Base-by-base conservation (phyloP, 2,888 invertebrate species). In the Junonia oenone region DNA sequence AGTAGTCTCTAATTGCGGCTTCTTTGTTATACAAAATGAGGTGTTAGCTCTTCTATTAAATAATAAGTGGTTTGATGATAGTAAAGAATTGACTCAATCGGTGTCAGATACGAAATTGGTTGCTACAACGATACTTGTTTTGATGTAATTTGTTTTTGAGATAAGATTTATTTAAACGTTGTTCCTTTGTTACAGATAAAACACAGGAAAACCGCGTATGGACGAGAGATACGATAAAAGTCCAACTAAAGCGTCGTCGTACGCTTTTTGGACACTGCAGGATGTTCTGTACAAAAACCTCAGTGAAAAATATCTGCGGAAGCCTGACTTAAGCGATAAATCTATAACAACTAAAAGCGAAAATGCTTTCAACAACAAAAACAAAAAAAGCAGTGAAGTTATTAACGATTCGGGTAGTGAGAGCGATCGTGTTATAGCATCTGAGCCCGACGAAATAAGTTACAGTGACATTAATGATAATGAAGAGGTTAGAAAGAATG, bases 1-100 rank as follows among this genome's bases (percentile, higher is more conserved):
- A 74, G 81, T 76, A 82, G 79, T 76, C 76, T 81, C 82, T 87
- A 90, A 90, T 88, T 88, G 88, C 83, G 80, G 80, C 68, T 65
- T 79, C 84, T 87, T 90, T 90, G 87, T 88, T 83, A 86, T 76
- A 83, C 78, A 84, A 88, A 89, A 89, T 88, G 87, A 89, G 82
- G 88, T 89, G 89, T 88, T 87, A 86, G 85, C 82, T 86, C 77
- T 82, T 78, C 81, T 84, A 86, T 88, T 87, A 84, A 84, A 85
- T 87, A 87, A 86, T 84, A 84, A 84, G 81, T 80, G 78, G 82
- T 79, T 80, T 68, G 76, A 78, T 78, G 68, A 71, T 67, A 68
- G 71, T 58, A 56, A 70, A 70, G 74, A 70, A 75, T 71, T 74
- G 76, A 78, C 77, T 73, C 68, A 63, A 63, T 63, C 63, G 56